phyloP scores from a whole-genome alignment of 2,113 vertebrate genomes.

The Calidris pugnax region DNA sequence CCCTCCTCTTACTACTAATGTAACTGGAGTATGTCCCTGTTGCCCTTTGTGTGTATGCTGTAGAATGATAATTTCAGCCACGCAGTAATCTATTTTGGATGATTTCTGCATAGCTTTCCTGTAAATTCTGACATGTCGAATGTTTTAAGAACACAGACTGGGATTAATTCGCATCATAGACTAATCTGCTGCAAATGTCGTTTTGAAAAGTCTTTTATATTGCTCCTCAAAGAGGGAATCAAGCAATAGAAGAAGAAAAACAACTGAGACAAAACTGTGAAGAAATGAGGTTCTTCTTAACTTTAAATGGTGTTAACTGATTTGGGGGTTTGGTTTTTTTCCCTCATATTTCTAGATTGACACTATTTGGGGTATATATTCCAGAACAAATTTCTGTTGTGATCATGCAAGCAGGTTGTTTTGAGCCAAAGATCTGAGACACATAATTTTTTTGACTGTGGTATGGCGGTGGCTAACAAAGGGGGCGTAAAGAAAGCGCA shows the following conservation, averaged over 20 bases:
- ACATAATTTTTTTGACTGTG: neutral
- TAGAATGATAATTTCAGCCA: neutral
- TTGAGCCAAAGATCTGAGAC: neutral
- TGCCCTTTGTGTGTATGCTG: neutral
- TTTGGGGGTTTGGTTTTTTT: neutral
- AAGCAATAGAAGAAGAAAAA: constrained; percentile 15
- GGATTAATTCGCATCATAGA: constrained; percentile 20
- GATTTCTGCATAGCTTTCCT: neutral
- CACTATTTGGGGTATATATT: neutral
- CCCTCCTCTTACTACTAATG: neutral
- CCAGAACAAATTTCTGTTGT: neutral
- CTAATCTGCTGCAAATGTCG: constrained; percentile 21
- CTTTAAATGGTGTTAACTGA: neutral
- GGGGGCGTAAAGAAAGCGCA: neutral
- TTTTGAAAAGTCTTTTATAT: constrained; percentile 38
- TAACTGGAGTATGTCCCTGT: neutral
- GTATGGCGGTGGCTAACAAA: neutral
- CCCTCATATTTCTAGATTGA: neutral
- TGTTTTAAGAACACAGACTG: constrained; percentile 1
- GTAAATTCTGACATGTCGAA: neutral
- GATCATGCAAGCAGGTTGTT: neutral
- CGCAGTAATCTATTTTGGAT: neutral
- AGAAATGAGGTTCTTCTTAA: neutral
- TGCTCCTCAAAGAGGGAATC: constrained; percentile 32
- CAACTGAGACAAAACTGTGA: neutral